Percentiles rank a stretch among this genome's conserved stretches.
Evolutionary conservation across 2,113 vertebrate species (phyloP).

Genomic region (Thalassarche chlororhynchos): DNA sequence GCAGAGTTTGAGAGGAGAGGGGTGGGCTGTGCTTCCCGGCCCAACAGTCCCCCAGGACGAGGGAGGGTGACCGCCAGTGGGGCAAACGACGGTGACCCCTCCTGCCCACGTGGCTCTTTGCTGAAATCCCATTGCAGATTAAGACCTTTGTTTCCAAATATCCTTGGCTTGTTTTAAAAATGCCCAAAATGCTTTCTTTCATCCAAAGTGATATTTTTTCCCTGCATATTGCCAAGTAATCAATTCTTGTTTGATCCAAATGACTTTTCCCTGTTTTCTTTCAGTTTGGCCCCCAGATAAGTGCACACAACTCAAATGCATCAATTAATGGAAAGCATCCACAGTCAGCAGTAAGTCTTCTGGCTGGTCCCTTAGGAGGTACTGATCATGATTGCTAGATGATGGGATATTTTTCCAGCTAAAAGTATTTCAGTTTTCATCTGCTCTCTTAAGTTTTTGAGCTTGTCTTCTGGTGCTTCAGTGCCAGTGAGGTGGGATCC

Average conservation of each 20-base stretch:
- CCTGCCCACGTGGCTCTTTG: background rate
- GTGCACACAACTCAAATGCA: background rate
- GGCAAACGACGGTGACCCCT: background rate
- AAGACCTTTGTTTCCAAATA: background rate
- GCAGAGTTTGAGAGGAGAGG: background rate
- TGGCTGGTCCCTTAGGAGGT: constrained; percentile 8
- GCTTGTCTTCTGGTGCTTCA: background rate
- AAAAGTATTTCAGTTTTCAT: background rate
- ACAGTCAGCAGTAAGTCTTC: background rate
- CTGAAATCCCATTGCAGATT: background rate
- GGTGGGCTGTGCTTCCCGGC: background rate
- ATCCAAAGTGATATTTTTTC: background rate
- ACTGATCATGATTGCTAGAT: background rate
- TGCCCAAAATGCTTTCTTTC: background rate
- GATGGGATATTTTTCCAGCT: background rate
- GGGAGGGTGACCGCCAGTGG: background rate
- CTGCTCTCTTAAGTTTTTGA: background rate
- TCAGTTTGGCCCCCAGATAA: background rate
- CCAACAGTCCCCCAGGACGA: background rate
- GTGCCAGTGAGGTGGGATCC: background rate
- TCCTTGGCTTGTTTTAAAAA: background rate
- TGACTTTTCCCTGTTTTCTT: background rate
- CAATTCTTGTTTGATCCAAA: constrained; percentile 4
- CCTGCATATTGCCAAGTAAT: background rate
- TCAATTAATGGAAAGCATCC: background rate